Base-by-base conservation (phyloP, 35 echinoderm and acorn worm genomes). In the Anneissia japonica region DNA sequence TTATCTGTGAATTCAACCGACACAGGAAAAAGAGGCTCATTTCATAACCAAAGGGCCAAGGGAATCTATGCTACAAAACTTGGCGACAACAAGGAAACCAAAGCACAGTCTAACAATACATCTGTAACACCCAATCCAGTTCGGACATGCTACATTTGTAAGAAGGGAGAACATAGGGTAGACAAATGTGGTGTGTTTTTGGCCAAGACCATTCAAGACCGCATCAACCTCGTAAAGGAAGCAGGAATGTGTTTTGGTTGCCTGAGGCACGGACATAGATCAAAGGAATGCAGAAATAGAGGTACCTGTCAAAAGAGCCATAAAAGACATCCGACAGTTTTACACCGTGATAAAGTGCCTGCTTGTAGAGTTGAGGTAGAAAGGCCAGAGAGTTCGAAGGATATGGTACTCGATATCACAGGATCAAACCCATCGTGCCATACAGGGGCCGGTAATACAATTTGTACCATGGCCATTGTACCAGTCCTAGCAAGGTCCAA, bases 231-330 rank as follows among this genome's bases (percentile, higher is more conserved):
- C 3, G 79, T 75, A 0, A 82, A 39, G 30, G 37, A 87, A 33
- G 87, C 72, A 46, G 81, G 85, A 30, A 80, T 94, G 2, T 94
- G 93, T 72, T 93, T 77, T 41, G 88, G 84, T 35, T 95, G 93
- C 81, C 56, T 95, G 10, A 77, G 29, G 13, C 36, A 46, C 13
- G 88, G 88, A 9, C 92, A 93, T 73, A 36, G 55, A 32, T 74
- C 82, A 31, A 93, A 77, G 41, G 26, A 40, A 14, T 90, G 92
- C 82, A 64, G 79, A 11, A 82, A 85, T 7, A 82, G 88, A 72
- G 4, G 19, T 9, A 74, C 26, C 35, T 94, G 92, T 74, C n/a
- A 31, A 35, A 34, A 28, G 0, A 90, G 92, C 74, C 34, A 37
- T 16, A 64, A 39, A 75, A 37, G 29, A 26, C 88, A 94, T 83